Evolutionary conservation across 2,888 invertebrate species (phyloP), one percentile per base, ranked within the genome.

Genomic region (Apamea epomidion): DNA sequence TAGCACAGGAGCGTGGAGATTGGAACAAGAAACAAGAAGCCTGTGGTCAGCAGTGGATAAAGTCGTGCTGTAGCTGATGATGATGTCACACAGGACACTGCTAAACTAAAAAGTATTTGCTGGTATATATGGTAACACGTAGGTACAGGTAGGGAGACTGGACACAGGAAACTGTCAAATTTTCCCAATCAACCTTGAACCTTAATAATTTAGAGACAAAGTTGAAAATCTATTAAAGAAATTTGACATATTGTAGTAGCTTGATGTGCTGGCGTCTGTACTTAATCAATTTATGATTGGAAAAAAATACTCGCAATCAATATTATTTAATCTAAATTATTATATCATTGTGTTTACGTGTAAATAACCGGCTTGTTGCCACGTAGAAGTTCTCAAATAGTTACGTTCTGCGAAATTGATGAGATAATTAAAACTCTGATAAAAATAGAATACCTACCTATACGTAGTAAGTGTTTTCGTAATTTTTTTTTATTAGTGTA

Each of bases 281-380:
- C 5, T 5, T 70, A 10, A 10, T 70, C 21, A 14, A 60, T 76
- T 67, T 42, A 32, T 60, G n/a, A 71, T 51, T 12, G 29, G 21
- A 71, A 77, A 25, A 51, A 67, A 54, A 65, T 7, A 18, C 0
- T 58, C 29, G 16, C 21, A 78, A 82, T 78, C 83, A 78, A 25
- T 29, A 25, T 54, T 68, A 62, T 72, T 37, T 29, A 74, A n/a
- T 70, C 42, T 68, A 60, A 54, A 45, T 68, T 67, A 71, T 71
- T 82, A 71, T 71, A 70, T 37, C n/a, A 82, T 45, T 60, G 14
- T 25, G 81, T 78, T 81, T 60, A 78, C 7, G 18, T 29, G 71
- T 68, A 29, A 72, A 78, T 37, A 78, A 54, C 70, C 81, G 80
- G 48, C 42, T 45, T 68, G n/a, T 32, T 51, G 51, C 42, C 60